phyloP scores from a whole-genome alignment of 1,140 invertebrate genomes.

The Cherax destructor region DNA sequence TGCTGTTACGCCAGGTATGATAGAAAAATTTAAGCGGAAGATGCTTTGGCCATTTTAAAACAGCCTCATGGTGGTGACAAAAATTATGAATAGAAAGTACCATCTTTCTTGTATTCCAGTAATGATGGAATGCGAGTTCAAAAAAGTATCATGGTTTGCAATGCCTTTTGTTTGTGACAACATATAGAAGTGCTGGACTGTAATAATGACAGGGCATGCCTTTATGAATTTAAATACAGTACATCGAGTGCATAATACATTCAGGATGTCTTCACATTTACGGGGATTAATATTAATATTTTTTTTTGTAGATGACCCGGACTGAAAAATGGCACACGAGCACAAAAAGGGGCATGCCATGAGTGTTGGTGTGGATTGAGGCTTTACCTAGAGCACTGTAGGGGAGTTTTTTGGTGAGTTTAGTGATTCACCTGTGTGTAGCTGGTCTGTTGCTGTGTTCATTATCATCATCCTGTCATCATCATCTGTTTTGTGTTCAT shows the following conservation, averaged over 20 bases:
- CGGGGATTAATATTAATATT: conserved; percentile 19
- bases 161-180: conserved; percentile 16
- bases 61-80: conserved; percentile 9
- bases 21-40: conserved; percentile 21
- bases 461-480: conserved; percentile 37
- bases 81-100: conserved; percentile 42
- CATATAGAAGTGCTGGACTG: not conserved
- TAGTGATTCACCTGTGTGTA: not conserved
- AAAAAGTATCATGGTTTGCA: conserved; percentile 5
- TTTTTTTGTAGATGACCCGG: conserved; percentile 15
- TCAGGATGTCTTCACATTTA: conserved; percentile 16
- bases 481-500: conserved; percentile 63
- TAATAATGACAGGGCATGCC: not conserved
- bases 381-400: conserved; percentile 36
- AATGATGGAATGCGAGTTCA: not conserved
- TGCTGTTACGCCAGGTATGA: conserved; percentile 65
- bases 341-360: not conserved
- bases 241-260: conserved; percentile 1
- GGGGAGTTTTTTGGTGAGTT: conserved; percentile 16
- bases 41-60: conserved; percentile 31
- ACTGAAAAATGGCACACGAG: conserved; percentile 18
- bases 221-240: not conserved
- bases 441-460: conserved; percentile 32
- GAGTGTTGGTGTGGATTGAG: conserved; percentile 24
- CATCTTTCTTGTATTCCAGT: conserved; percentile 24